Base-by-base conservation (phyloP, 2,113 vertebrate genomes). In the Cercopithecus mona region DNA sequence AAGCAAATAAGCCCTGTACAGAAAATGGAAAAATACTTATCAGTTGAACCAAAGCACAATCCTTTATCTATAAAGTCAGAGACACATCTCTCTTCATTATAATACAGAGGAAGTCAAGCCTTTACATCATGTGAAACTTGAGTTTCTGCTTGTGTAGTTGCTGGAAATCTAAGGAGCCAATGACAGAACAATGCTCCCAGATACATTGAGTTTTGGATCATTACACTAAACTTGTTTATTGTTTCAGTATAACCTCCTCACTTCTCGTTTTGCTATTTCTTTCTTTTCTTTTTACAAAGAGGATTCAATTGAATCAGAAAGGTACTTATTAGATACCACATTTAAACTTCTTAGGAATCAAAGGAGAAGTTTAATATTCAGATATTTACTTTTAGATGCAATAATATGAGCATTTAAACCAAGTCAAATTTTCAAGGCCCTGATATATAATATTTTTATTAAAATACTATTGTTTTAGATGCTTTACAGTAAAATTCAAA, bases 11-110 rank as follows among this genome's bases (percentile, higher is more conserved):
- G 50, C n/a, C 55, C 12, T 38, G 50, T 81, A 95, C 52, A 87
- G 94, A 97, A 98, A 98, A 98, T 66, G 96, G 92, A 96, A 98
- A 98, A 98, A 96, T 96, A 55, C 64, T 96, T 97, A 98, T 96
- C 96, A 91, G 78, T 98, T 98, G 98, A 97, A 91, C 92, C 93
- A 97, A 98, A 98, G 84, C 73, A 97, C 48, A 80, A 85, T 79
- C 73, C 48, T 96, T 97, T 97, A 93, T 97, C 94, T 93, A 35
- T 48, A 73, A 97, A 38, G 64, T 94, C 78, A 94, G 86, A 90
- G 43, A 89, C 79, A 93, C 38, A 93, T 86, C 97, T 95, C 45
- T 97, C 93, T 96, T 97, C 89, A 84, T 93, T 94, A 90, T 40
- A 79, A 95, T 96, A 94, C 81, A 97, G 75, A 97, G 40, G 12